A percentile compares a stretch with the other conserved stretches of the same genome.
Conservation (phyloP, 2,797 vertebrate species). For the Erethizon dorsatum region DNA sequence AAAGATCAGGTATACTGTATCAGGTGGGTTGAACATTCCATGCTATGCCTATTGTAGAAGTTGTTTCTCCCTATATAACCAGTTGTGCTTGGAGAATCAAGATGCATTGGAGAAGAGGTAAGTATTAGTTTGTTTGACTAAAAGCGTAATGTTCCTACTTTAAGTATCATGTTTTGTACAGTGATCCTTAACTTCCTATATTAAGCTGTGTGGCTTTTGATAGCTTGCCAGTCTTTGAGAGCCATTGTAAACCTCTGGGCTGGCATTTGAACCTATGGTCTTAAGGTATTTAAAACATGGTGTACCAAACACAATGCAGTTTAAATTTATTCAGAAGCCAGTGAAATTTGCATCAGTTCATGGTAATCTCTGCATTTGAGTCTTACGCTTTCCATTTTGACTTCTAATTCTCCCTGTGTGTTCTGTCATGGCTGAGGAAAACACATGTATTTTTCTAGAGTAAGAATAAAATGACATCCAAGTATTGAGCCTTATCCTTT, state of each 20-base stretch:
- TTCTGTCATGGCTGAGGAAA: not conserved
- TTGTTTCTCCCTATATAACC: not conserved
- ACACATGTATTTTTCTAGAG: constrained; percentile 22
- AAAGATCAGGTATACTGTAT: not conserved
- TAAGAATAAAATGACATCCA: constrained; percentile 38
- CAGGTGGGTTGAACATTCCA: not conserved
- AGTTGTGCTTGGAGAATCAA: not conserved
- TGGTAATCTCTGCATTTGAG: not conserved
- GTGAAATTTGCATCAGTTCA: not conserved
- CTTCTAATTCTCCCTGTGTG: not conserved
- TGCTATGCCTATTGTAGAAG: not conserved
- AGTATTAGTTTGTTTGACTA: constrained; percentile 28
- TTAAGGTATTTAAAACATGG: not conserved
- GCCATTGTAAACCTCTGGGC: not conserved
- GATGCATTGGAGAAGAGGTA: not conserved
- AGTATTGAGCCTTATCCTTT: not conserved
- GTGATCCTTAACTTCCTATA: not conserved
- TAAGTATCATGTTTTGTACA: constrained; percentile 46
- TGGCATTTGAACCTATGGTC: not conserved
- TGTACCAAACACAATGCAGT: not conserved
- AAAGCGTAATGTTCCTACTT: constrained; percentile 43
- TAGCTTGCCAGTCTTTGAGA: constrained; percentile 2
- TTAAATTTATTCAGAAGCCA: constrained; percentile 14
- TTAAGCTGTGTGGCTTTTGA: not conserved
- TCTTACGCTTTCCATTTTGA: not conserved